Conservation (phyloP, 2,113 vertebrate genomes). For the Catharus bicknelli region DNA sequence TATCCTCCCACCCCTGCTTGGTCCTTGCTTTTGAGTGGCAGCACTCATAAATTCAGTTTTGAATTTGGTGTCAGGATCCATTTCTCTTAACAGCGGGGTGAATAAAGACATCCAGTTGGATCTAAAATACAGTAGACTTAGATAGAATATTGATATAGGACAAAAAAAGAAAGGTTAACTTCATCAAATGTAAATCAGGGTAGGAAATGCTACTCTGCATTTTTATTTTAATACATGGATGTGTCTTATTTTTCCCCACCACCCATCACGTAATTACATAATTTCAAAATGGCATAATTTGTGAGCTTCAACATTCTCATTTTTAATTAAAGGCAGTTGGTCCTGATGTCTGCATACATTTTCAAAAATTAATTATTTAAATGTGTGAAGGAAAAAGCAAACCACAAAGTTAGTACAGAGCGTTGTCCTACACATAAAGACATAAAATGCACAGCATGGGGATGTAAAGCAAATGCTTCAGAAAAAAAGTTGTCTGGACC, state of each 20-base stretch:
- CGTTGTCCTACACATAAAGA: not conserved
- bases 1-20: not conserved
- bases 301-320: not conserved
- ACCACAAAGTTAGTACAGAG: not conserved
- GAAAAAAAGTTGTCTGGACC: not conserved
- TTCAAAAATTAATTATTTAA: not conserved
- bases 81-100: not conserved
- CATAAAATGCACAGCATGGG: not conserved
- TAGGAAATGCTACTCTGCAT: not conserved
- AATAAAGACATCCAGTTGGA: not conserved
- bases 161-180: not conserved
- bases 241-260: not conserved
- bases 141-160: not conserved
- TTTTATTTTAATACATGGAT: not conserved
- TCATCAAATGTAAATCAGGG: not conserved
- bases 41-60: not conserved
- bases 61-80: not conserved
- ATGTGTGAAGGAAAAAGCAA: not conserved
- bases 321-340: not conserved
- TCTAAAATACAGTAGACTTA: not conserved
- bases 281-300: not conserved
- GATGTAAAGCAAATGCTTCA: not conserved
- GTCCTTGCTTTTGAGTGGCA: conserved; percentile 1
- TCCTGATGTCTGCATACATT: not conserved
- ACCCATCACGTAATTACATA: not conserved